phyloP scores from a whole-genome alignment of 2,113 vertebrate species.

The Struthidea cinerea region DNA sequence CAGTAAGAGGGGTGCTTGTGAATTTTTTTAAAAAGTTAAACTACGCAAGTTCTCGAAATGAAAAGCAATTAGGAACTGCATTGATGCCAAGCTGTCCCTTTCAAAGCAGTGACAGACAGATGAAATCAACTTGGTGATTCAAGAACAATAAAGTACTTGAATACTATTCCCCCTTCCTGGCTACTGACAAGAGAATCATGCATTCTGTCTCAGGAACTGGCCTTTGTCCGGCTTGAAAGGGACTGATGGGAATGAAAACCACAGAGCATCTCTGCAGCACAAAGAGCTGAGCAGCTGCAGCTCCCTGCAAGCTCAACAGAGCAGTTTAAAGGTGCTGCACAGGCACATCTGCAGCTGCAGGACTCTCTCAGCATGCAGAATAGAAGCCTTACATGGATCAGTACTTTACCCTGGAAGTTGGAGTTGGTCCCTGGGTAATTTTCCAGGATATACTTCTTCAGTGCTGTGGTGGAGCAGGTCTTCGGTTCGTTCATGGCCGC shows the following conservation, averaged over 20 bases:
- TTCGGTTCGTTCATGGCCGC: conserved; percentile 99
- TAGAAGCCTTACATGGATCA: accelerated
- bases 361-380: not conserved
- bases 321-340: not conserved
- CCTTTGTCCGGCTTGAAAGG: conserved; percentile 18
- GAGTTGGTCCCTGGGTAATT: conserved; percentile 88
- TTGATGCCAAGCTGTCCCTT: not conserved
- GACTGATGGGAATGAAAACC: not conserved
- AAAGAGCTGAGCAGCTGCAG: not conserved
- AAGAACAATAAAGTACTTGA: not conserved
- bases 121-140: not conserved
- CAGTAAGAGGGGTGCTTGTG: not conserved
- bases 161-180: not conserved
- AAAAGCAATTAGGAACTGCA: not conserved
- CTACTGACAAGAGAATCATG: not conserved
- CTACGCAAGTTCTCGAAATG: not conserved
- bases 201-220: not conserved
- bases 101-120: not conserved
- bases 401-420: conserved; percentile 82
- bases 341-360: not conserved
- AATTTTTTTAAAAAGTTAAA: not conserved
- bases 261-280: not conserved
- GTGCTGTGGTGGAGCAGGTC: conserved; percentile 91
- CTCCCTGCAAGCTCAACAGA: not conserved
- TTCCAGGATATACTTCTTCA: conserved; percentile 90